A percentile compares a stretch with the other conserved stretches of the same genome.
These are phyloP conservation scores for Pseudomugil gertrudae DNA, from an alignment of 2,797 vertebrate genomes.

Conservation along the genomic window DNA sequence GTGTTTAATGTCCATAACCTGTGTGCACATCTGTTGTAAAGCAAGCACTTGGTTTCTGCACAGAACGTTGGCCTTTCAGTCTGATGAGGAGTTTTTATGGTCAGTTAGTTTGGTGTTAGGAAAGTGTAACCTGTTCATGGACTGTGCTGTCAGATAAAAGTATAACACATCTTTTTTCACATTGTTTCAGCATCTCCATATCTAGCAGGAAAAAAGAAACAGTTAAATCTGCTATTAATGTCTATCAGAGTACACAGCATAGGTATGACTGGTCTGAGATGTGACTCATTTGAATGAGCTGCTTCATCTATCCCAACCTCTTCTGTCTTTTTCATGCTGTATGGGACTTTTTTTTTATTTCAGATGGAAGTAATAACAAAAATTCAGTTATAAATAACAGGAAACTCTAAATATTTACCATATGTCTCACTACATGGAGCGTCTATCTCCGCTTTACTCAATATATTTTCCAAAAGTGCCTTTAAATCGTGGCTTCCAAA, in stretches of 20 bases:
- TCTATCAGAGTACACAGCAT: slow-evolving; percentile 21
- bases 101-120: slow-evolving; percentile 54
- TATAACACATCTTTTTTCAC: slow-evolving; percentile 44
- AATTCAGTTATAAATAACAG: background rate
- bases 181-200: slow-evolving; percentile 41
- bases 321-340: background rate
- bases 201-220: slow-evolving; percentile 36
- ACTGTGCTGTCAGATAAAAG: slow-evolving; percentile 65
- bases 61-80: slow-evolving; percentile 19
- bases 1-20: no score
- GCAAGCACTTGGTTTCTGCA: slow-evolving; percentile 22
- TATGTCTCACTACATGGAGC: background rate
- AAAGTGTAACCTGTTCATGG: slow-evolving; percentile 52
- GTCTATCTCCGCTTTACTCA: slow-evolving; percentile 6
- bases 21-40: slow-evolving; percentile 35
- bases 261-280: slow-evolving; percentile 32
- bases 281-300: slow-evolving; percentile 17
- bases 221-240: slow-evolving; percentile 24
- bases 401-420: slow-evolving; percentile 21
- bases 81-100: slow-evolving; percentile 63
- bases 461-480: slow-evolving; percentile 16
- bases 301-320: background rate
- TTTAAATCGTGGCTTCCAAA: slow-evolving; percentile 30
- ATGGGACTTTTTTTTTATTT: slow-evolving; percentile 3
- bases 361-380: background rate